Base-by-base conservation (phyloP, 1,140 invertebrate species). In the Glomeris maerens region DNA sequence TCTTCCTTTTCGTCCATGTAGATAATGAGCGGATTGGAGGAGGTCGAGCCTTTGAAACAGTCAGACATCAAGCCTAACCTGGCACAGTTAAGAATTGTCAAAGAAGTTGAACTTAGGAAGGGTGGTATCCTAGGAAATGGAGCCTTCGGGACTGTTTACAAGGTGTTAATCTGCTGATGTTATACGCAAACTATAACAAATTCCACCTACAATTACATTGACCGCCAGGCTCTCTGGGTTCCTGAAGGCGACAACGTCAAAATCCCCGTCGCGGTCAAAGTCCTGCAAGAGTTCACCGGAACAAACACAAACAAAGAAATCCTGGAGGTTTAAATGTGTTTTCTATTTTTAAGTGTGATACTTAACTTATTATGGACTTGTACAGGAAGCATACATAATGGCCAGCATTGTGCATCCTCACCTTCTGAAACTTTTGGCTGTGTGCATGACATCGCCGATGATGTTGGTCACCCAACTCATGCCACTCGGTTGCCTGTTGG, bases 131-230 rank as follows among this genome's bases (percentile, higher is more conserved):
- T 96, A 14, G 95, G 95, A 2, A 90, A 82, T 65, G 95, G 95
- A n/a, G 94, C 94, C 5, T 98, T 98, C 67, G 95, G 95, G 0
- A 92, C 90, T 57, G 95, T 98, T 0, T 95, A 92, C 66, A 95
- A 95, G 67, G 78, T 36, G 31, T 36, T 36, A 13, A 10, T 36
- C 31, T 13, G 10, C 17, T 36, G 17, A 36, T 36, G 17, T 17
- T 13, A 10, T 10, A 10, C 31, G 31, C 31, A 36, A 36, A 36
- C 10, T 36, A 10, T 36, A 13, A 13, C 31, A 36, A 36, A 13
- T 36, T 36, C 10, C 10, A 36, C 17, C 17, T 50, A n/a, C n/a
- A n/a, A 28, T 52, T 51, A 31, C 28, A 17, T 45, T 45, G 40
- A 5, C 22, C 7, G 3, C 23, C 14, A 77, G 75, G 92, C 91